Percentiles rank a stretch among this genome's conserved stretches.
phyloP scores from a whole-genome alignment of 2,888 invertebrate genomes.

The Dryadula phaetusa region DNA sequence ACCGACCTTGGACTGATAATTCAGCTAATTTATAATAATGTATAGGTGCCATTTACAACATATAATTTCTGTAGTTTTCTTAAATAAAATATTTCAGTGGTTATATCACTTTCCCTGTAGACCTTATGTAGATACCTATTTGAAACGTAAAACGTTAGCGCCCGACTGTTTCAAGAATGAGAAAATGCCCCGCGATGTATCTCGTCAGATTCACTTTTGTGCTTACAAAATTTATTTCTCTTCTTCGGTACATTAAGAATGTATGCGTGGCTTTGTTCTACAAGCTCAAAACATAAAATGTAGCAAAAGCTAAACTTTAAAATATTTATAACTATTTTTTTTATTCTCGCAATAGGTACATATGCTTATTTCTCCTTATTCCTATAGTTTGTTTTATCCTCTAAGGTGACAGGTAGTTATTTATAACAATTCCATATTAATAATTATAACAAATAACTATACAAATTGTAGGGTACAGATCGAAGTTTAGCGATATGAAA shows the following conservation, averaged over 20 bases:
- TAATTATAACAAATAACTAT: too few species aligned
- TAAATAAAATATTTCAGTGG: background rate
- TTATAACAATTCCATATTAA: background rate
- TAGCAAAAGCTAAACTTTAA: background rate
- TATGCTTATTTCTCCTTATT: too few species aligned
- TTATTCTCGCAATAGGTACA: background rate
- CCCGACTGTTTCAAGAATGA: slow-evolving; percentile 17
- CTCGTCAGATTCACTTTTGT: slow-evolving; percentile 21
- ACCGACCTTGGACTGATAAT: too few species aligned
- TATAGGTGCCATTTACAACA: too few species aligned
- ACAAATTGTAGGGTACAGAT: too few species aligned
- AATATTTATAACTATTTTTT: background rate
- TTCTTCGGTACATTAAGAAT: slow-evolving; percentile 12
- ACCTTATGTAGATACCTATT: background rate
- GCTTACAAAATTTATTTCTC: slow-evolving; percentile 17
- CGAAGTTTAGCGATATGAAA: too few species aligned
- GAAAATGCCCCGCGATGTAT: slow-evolving; percentile 33
- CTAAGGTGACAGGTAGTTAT: background rate
- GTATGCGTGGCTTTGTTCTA: slow-evolving; percentile 10
- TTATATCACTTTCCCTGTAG: background rate
- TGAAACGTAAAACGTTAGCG: slow-evolving; percentile 22
- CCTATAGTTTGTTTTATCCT: too few species aligned
- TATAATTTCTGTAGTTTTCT: background rate
- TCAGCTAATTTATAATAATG: too few species aligned
- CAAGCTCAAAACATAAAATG: background rate